Percentiles rank a stretch among this genome's conserved stretches.
Evolutionary conservation across 2,113 vertebrate genomes (phyloP).

Genomic region (Morone saxatilis): DNA sequence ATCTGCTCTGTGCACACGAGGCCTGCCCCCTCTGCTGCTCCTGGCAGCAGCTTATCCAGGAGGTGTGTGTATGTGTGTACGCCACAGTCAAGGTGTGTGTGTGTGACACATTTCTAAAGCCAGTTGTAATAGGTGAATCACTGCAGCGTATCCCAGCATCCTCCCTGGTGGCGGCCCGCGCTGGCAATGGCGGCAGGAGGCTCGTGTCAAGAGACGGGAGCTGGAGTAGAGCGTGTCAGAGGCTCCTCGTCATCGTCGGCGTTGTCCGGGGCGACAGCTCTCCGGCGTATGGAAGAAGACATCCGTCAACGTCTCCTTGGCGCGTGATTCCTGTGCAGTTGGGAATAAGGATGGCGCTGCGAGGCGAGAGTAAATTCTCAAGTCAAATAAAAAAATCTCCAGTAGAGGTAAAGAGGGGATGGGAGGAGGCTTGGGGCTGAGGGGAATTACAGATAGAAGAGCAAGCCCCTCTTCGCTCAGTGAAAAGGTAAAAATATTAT

Average conservation of each 20-base stretch:
- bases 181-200: slow-evolving; percentile 75
- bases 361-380: slow-evolving; percentile 68
- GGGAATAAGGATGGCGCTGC: slow-evolving; percentile 77
- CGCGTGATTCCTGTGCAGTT: slow-evolving; percentile 67
- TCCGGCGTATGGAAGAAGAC: slow-evolving; percentile 81
- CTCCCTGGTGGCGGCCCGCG: slow-evolving; percentile 78
- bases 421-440: slow-evolving; percentile 3
- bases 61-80: slow-evolving; percentile 42
- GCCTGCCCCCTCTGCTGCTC: slow-evolving; percentile 61
- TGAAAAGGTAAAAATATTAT: slow-evolving; percentile 74
- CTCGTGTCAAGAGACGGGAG: slow-evolving; percentile 80
- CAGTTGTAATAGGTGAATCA: slow-evolving; percentile 80
- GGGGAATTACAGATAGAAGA: slow-evolving; percentile 43
- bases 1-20: slow-evolving; percentile 61
- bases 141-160: slow-evolving; percentile 75
- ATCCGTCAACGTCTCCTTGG: slow-evolving; percentile 85
- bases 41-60: slow-evolving; percentile 67
- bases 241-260: slow-evolving; percentile 64
- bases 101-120: slow-evolving; percentile 54
- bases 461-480: slow-evolving; percentile 3
- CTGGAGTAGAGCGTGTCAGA: slow-evolving; percentile 83
- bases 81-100: slow-evolving; percentile 28
- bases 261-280: slow-evolving; percentile 79
- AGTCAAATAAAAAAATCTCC: slow-evolving; percentile 74
- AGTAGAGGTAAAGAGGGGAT: slow-evolving; percentile 32